These are phyloP conservation scores for Microcebus ravelobensis DNA, from an alignment of 2,113 vertebrate species.

Conservation along the genomic window DNA sequence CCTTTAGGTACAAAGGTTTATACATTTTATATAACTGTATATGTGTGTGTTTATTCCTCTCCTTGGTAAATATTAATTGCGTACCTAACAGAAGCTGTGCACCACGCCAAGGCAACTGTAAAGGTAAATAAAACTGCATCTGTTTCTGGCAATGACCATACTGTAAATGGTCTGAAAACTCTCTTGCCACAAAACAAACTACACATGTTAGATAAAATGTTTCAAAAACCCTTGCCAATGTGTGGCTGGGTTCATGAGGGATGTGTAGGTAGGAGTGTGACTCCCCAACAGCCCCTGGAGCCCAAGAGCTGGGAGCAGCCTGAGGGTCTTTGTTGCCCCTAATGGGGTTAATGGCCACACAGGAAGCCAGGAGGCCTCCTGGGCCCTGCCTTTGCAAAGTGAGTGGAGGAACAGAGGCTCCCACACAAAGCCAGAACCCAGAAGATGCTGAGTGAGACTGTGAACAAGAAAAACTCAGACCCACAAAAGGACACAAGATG, in stretches of 20 bases:
- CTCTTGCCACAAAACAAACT: neutral
- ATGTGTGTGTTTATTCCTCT: neutral
- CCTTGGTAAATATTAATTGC: neutral
- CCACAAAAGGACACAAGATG: accelerated
- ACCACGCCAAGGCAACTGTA: neutral
- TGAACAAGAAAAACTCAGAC: accelerated
- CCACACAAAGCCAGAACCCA: neutral
- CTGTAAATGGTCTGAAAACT: neutral
- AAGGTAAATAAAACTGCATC: neutral
- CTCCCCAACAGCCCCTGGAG: too few relatives aligned
- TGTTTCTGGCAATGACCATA: neutral
- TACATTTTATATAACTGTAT: neutral
- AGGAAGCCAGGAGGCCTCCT: accelerated
- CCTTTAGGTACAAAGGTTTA: neutral
- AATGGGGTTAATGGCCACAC: accelerated
- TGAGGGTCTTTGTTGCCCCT: accelerated
- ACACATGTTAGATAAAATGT: too few relatives aligned
- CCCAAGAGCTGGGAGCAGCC: neutral
- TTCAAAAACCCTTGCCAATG: neutral
- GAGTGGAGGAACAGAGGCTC: neutral
- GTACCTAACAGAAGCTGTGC: accelerated
- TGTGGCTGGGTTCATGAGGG: accelerated
- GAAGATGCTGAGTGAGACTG: accelerated
- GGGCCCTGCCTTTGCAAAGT: accelerated
- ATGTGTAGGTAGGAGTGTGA: too few relatives aligned